Evolutionary conservation across 2,113 vertebrate genomes (phyloP).

Genomic region (Cyanocitta stelleri): DNA sequence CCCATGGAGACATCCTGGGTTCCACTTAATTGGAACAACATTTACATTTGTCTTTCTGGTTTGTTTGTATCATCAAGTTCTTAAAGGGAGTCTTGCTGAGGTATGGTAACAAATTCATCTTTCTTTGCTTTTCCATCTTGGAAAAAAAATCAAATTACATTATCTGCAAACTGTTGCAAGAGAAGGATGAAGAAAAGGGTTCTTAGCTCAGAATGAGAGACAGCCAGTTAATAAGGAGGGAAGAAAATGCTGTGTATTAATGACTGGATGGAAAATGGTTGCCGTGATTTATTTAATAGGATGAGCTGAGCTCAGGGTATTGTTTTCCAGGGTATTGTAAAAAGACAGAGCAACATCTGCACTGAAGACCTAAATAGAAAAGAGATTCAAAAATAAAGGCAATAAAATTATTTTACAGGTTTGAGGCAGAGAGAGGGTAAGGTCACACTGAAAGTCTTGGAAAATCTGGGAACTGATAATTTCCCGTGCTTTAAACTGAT

Average conservation of each 20-base stretch:
- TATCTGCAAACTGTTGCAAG: neutral
- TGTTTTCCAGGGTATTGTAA: neutral
- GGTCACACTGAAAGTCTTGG: neutral
- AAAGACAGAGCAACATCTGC: neutral
- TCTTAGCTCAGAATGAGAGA: neutral
- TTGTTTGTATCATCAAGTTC: neutral
- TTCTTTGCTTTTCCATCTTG: neutral
- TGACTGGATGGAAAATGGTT: neutral
- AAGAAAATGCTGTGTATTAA: neutral
- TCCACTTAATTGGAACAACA: constrained; percentile 29
- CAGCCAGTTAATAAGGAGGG: neutral
- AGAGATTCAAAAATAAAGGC: neutral
- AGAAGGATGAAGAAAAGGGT: neutral
- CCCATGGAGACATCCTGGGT: neutral
- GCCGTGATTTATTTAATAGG: neutral
- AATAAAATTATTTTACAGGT: neutral
- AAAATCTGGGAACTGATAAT: neutral
- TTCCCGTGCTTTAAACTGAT: neutral
- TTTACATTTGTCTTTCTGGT: neutral
- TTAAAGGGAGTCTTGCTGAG: neutral
- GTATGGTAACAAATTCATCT: neutral
- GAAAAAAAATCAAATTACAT: neutral
- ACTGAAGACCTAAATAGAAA: neutral
- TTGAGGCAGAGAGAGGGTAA: neutral
- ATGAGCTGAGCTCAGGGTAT: neutral